Conservation (phyloP, 1,140 invertebrate species). For the Achroia grisella region DNA sequence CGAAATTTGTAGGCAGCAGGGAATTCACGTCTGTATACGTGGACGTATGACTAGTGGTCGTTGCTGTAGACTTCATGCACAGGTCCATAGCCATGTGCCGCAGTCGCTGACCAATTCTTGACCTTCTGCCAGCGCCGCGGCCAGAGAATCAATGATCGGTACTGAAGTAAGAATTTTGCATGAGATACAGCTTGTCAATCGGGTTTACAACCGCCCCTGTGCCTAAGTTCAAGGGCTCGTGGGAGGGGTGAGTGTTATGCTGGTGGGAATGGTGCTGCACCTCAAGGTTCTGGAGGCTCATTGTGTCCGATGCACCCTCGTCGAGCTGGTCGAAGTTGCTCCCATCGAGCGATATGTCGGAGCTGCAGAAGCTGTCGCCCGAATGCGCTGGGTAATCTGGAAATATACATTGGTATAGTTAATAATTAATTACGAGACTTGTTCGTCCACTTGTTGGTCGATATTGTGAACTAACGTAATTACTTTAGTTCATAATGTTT, state of each 20-base stretch:
- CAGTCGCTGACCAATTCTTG: slow-evolving; percentile 19
- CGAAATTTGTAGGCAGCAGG: neutral
- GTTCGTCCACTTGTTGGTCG: too few species aligned
- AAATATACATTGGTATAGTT: slow-evolving; percentile 30
- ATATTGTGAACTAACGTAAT: too few species aligned
- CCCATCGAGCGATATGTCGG: slow-evolving; percentile 89
- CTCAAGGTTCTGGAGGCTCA: slow-evolving; percentile 82
- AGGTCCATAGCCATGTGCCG: slow-evolving; percentile 29
- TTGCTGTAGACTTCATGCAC: slow-evolving; percentile 31
- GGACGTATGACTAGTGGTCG: slow-evolving; percentile 30
- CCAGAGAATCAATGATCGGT: slow-evolving; percentile 75
- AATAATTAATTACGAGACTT: too few species aligned
- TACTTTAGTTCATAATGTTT: too few species aligned
- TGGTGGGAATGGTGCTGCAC: slow-evolving; percentile 74
- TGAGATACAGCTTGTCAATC: slow-evolving; percentile 97
- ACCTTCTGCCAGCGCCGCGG: slow-evolving; percentile 23
- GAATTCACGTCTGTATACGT: slow-evolving; percentile 13
- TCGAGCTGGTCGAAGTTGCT: slow-evolving; percentile 86
- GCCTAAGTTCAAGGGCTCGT: slow-evolving; percentile 75
- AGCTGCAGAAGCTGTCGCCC: slow-evolving; percentile 92
- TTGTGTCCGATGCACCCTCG: slow-evolving; percentile 85
- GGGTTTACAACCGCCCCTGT: slow-evolving; percentile 86
- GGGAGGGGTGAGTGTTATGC: slow-evolving; percentile 72
- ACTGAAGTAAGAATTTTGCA: slow-evolving; percentile 96
- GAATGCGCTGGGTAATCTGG: slow-evolving; percentile 89